A percentile compares a stretch with the other conserved stretches of the same genome.
Evolutionary conservation across 2,113 vertebrate genomes (phyloP).

Genomic region (Cisticola juncidis): DNA sequence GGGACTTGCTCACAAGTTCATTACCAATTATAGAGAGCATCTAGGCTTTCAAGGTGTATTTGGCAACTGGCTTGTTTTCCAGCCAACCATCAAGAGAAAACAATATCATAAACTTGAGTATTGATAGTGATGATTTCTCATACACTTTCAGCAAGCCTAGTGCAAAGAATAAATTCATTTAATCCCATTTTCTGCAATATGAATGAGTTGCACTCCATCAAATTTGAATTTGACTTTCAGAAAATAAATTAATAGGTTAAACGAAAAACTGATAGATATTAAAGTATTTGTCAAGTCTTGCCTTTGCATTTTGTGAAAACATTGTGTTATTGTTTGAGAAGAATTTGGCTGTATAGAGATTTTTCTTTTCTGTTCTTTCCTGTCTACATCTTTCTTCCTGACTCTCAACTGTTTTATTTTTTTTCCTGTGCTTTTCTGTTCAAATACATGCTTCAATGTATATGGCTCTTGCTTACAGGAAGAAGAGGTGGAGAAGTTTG

Average conservation of each 20-base stretch:
- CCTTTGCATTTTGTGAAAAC: slow-evolving; percentile 49
- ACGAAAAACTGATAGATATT: slow-evolving; percentile 39
- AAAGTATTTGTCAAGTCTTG: slow-evolving; percentile 26
- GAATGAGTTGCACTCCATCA: neutral
- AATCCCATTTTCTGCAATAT: neutral
- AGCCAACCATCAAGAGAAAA: neutral
- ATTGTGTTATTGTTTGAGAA: slow-evolving; percentile 65
- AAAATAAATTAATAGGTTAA: neutral
- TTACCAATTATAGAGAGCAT: neutral
- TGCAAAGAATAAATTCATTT: neutral
- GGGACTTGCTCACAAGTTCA: neutral
- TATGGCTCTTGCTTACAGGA: slow-evolving; percentile 97
- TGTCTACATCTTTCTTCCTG: slow-evolving; percentile 74
- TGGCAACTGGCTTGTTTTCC: neutral
- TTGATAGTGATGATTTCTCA: neutral
- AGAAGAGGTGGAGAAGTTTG: slow-evolving; percentile 99
- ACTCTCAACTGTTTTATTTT: slow-evolving; percentile 80
- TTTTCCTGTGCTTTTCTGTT: slow-evolving; percentile 85
- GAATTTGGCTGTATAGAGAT: slow-evolving; percentile 62
- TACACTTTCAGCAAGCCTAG: neutral
- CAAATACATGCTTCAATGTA: slow-evolving; percentile 94
- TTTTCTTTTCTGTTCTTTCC: slow-evolving; percentile 75
- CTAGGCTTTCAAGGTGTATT: neutral
- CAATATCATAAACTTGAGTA: neutral
- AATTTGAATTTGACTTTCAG: neutral